Percentiles rank a stretch among this genome's conserved stretches.
These are phyloP conservation scores for Micrasema longulum DNA, from an alignment of 1,140 invertebrate genomes.

Conservation along the genomic window DNA sequence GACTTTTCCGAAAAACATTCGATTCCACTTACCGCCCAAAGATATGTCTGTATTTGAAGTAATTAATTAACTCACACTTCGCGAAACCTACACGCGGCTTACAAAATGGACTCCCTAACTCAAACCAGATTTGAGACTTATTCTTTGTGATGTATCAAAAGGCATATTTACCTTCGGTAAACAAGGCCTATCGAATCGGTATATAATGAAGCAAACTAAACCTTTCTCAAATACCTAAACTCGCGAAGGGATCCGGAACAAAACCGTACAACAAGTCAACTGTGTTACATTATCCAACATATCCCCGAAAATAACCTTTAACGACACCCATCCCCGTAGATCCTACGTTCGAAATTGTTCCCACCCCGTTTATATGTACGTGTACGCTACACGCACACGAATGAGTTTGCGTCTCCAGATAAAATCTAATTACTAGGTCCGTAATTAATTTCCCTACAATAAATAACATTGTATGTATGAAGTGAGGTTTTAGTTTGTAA, in stretches of 20 bases:
- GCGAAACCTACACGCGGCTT: conserved; percentile 18
- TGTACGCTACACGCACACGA: conserved; percentile 46
- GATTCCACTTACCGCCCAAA: no score
- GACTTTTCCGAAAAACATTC: no score
- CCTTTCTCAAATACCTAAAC: conserved; percentile 28
- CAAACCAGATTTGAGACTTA: no score
- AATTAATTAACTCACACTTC: no score
- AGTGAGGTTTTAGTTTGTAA: conserved; percentile 43
- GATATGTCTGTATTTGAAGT: no score
- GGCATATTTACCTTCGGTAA: conserved; percentile 46
- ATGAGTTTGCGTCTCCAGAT: conserved; percentile 53
- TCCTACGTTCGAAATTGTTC: conserved; percentile 11
- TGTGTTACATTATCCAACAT: conserved; percentile 52
- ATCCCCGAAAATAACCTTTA: conserved; percentile 53
- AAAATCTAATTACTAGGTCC: conserved; percentile 55
- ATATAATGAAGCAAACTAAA: conserved; percentile 38
- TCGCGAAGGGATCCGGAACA: conserved; percentile 34
- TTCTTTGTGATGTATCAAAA: conserved; percentile 29
- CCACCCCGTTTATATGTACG: conserved; percentile 5
- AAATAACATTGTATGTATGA: conserved; percentile 51
- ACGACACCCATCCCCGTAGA: conserved; percentile 36
- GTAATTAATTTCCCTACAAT: conserved; percentile 55
- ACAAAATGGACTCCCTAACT: no score
- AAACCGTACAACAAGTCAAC: conserved; percentile 49
- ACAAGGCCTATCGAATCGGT: conserved; percentile 39